Evolutionary conservation across 2,888 invertebrate species (phyloP).

Genomic region (Anoplius nigerrimus): DNA sequence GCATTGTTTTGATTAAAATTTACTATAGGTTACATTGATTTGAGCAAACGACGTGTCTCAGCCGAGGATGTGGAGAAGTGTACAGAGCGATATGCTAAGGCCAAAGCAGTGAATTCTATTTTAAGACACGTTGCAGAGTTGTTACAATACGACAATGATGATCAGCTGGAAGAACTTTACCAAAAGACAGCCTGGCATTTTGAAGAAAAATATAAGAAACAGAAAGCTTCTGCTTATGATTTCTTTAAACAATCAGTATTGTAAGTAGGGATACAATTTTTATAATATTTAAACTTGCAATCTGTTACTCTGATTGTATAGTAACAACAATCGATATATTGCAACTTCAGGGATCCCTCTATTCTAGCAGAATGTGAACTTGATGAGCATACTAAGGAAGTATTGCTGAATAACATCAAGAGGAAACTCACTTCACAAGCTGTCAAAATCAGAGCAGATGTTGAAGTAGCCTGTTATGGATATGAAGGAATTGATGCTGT

Average conservation of each 20-base stretch:
- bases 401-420: conserved; percentile 94
- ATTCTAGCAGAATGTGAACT: conserved; percentile 97
- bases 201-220: conserved; percentile 96
- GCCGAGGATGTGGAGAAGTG: conserved; percentile 98
- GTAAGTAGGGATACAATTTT: conserved; percentile 78
- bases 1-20: not conserved
- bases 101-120: conserved; percentile 98
- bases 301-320: conserved; percentile 13
- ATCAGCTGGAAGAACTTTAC: conserved; percentile 96
- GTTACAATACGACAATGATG: conserved; percentile 91
- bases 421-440: conserved; percentile 97
- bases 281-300: not conserved
- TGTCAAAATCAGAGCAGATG: conserved; percentile 95
- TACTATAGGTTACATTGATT: conserved; percentile 93
- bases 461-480: conserved; percentile 95
- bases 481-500: conserved; percentile 99
- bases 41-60: conserved; percentile 98
- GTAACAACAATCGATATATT: conserved; percentile 14
- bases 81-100: conserved; percentile 98
- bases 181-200: conserved; percentile 98
- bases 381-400: conserved; percentile 93
- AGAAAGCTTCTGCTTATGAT: conserved; percentile 97
- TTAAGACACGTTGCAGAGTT: conserved; percentile 97
- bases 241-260: conserved; percentile 98
- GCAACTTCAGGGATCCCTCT: conserved; percentile 86